These are phyloP conservation scores for Xanthorhoe designata DNA, from an alignment of 2,888 invertebrate species.

Conservation along the genomic window DNA sequence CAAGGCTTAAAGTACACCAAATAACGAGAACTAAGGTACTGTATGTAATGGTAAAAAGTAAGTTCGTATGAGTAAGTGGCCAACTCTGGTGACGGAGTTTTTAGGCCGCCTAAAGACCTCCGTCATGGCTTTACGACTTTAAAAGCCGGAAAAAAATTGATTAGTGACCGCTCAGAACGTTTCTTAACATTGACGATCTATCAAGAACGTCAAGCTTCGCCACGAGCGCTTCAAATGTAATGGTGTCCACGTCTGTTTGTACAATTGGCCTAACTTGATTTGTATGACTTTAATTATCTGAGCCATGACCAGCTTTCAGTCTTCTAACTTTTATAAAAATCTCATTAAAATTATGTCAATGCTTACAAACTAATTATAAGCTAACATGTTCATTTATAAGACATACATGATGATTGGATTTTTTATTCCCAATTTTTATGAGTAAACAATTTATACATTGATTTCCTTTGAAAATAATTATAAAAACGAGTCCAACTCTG, in stretches of 20 bases:
- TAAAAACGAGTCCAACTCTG: constrained; percentile 26
- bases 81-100: too few species aligned
- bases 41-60: too few species aligned
- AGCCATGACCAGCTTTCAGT: constrained; percentile 65
- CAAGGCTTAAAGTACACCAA: not conserved
- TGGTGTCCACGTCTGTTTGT: constrained; percentile 29
- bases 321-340: constrained; percentile 65
- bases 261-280: constrained; percentile 32
- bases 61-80: too few species aligned
- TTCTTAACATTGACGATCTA: too few species aligned
- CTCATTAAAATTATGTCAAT: constrained; percentile 59
- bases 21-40: too few species aligned
- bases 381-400: not conserved
- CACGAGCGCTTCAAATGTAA: too few species aligned
- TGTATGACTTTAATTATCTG: constrained; percentile 39
- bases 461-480: not conserved
- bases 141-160: too few species aligned
- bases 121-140: too few species aligned
- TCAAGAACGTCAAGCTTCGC: too few species aligned
- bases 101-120: too few species aligned
- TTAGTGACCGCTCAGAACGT: too few species aligned
- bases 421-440: not conserved
- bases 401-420: not conserved
- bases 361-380: constrained; percentile 43
- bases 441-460: not conserved